A percentile compares a stretch with the other conserved stretches of the same genome.
These are phyloP conservation scores for Hybognathus amarus DNA, from an alignment of 2,797 vertebrate species.

Conservation along the genomic window DNA sequence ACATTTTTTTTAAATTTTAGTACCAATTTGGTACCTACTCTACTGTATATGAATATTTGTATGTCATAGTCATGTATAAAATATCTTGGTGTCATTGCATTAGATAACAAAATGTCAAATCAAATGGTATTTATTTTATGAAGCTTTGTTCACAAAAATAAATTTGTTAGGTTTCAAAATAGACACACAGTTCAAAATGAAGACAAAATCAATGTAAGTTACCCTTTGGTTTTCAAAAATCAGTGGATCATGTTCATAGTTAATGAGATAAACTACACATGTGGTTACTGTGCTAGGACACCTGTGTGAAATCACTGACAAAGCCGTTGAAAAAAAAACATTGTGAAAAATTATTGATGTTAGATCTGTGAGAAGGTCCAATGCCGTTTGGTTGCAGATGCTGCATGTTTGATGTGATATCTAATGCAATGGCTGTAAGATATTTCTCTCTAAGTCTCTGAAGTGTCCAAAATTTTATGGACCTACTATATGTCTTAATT, in stretches of 20 bases:
- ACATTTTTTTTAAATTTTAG: no score
- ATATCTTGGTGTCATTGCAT: neutral
- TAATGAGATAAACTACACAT: neutral
- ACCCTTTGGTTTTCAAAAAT: neutral
- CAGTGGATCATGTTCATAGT: neutral
- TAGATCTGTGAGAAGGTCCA: neutral
- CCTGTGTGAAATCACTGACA: neutral
- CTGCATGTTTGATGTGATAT: neutral
- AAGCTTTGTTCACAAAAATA: neutral
- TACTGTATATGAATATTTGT: no score
- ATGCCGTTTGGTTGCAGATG: neutral
- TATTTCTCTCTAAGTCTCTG: neutral
- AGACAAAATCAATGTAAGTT: neutral
- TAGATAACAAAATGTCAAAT: neutral
- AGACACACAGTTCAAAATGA: neutral
- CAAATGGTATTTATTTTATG: neutral
- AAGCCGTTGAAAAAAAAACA: neutral
- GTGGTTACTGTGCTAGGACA: neutral
- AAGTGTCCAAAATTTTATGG: neutral
- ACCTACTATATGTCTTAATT: neutral
- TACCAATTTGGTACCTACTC: no score
- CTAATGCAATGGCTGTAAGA: neutral
- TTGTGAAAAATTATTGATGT: neutral
- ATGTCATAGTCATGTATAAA: neutral
- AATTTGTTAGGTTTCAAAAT: neutral